Percentiles rank a stretch among this genome's conserved stretches.
phyloP scores from a whole-genome alignment of 2,888 invertebrate species.

The Melinaea marsaeus region DNA sequence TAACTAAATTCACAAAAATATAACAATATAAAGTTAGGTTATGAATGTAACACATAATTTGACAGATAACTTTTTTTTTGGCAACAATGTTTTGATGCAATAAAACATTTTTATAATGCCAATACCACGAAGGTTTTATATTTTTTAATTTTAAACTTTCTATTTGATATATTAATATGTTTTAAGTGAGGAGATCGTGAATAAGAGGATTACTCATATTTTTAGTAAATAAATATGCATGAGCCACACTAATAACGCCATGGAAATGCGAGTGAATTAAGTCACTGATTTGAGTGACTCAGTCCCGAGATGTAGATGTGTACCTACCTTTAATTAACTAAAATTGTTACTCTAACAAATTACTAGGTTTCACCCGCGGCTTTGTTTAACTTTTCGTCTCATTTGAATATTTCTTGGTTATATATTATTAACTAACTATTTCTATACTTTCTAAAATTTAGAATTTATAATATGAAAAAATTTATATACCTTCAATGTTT shows the following conservation, averaged over 20 bases:
- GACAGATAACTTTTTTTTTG: too few species aligned
- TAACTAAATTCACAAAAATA: too few species aligned
- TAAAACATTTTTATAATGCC: constrained; percentile 8
- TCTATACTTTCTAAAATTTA: too few species aligned
- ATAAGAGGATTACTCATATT: constrained; percentile 47
- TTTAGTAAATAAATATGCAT: constrained; percentile 50
- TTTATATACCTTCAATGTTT: background rate
- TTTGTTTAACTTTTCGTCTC: too few species aligned
- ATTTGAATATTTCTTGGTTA: too few species aligned
- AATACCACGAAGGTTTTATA: background rate
- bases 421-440: too few species aligned
- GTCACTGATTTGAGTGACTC: constrained; percentile 40
- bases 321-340: constrained; percentile 14
- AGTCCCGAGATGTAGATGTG: constrained; percentile 8
- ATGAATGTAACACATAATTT: too few species aligned
- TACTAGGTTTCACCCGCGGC: background rate
- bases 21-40: too few species aligned
- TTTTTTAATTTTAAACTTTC: too few species aligned
- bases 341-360: background rate
- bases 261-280: constrained; percentile 39
- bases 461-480: too few species aligned
- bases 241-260: constrained; percentile 45
- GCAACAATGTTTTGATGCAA: background rate
- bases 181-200: constrained; percentile 26
- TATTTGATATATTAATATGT: too few species aligned